Conservation (phyloP, 2,888 invertebrate genomes). For the Nesidiocoris tenuis region DNA sequence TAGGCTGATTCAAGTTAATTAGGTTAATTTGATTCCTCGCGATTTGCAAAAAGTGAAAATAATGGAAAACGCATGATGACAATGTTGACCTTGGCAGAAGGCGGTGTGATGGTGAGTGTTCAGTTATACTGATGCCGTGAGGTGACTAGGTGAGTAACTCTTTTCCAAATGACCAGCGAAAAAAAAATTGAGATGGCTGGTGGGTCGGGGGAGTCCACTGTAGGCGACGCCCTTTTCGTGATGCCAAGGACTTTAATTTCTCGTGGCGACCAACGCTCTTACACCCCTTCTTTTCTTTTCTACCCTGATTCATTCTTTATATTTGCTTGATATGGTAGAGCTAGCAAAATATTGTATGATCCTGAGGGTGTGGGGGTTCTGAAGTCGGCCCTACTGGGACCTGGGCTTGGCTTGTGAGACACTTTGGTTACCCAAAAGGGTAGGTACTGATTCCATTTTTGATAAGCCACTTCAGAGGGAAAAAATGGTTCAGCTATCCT, state of each 20-base stretch:
- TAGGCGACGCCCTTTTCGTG: constrained; percentile 37
- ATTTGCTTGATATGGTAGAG: neutral
- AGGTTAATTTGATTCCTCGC: no score
- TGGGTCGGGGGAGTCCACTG: neutral
- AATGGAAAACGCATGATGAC: no score
- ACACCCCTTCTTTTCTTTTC: neutral
- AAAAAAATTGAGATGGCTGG: neutral
- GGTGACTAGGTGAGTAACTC: neutral
- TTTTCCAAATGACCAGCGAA: neutral
- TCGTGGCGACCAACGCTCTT: neutral
- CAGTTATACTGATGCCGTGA: neutral
- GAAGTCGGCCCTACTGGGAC: no score
- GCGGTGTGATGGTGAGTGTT: neutral
- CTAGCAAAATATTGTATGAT: neutral
- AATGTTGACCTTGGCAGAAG: neutral
- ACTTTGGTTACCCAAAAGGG: no score
- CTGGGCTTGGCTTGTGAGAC: no score
- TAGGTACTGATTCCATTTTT: no score
- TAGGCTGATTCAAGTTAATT: no score
- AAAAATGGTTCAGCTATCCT: no score
- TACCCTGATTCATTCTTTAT: neutral
- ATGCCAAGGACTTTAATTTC: constrained; percentile 38
- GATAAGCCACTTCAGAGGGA: no score
- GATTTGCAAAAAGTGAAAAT: no score
- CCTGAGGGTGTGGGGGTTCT: no score